Conservation (phyloP, 2,888 invertebrate genomes). For the Rhabditoides inermis region DNA sequence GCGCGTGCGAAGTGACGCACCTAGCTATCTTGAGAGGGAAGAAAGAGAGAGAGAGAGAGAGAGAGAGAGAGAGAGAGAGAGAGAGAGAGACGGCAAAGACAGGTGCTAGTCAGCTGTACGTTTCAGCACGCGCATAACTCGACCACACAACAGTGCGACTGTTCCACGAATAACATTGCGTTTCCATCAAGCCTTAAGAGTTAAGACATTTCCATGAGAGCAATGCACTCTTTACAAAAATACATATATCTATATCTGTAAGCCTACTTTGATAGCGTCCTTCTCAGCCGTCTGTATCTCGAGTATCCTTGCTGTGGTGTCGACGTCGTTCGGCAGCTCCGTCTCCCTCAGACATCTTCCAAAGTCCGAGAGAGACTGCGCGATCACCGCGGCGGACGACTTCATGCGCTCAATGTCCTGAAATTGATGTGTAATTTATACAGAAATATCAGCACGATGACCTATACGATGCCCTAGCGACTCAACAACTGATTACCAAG, state of each 20-base stretch:
- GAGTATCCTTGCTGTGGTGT: conserved; percentile 77
- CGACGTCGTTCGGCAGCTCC: conserved; percentile 76
- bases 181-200: no score
- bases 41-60: conserved; percentile 1
- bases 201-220: no score
- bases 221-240: no score
- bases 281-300: conserved; percentile 66
- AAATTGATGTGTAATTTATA: no score
- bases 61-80: neutral
- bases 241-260: neutral
- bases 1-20: conserved; percentile 1
- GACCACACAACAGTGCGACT: neutral
- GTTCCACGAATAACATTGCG: no score
- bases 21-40: neutral
- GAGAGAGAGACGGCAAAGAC: neutral
- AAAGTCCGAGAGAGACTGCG: conserved; percentile 74
- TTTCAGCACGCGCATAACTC: neutral
- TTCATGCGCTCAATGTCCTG: conserved; percentile 92
- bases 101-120: no score
- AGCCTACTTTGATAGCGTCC: conserved; percentile 49
- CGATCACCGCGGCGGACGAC: conserved; percentile 78
- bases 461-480: no score
- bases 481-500: no score
- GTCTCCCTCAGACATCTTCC: conserved; percentile 70
- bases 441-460: no score